Percentiles rank a stretch among this genome's conserved stretches.
phyloP scores from a whole-genome alignment of 2,797 vertebrate species.

The Lophotriccus pileatus region DNA sequence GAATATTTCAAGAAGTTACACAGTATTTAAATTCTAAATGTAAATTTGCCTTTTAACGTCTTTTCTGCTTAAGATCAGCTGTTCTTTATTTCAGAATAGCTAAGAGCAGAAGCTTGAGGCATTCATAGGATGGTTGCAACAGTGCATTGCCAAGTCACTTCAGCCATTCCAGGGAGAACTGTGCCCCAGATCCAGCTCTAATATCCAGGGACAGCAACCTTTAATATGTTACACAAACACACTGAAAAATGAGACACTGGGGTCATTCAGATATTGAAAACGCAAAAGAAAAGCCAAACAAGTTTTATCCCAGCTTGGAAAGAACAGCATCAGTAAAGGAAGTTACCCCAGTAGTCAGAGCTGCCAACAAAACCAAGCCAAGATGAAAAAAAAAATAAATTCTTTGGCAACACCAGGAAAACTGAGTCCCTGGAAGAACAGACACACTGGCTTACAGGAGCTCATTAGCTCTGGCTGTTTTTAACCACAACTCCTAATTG shows the following conservation, averaged over 20 bases:
- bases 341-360: conserved; percentile 67
- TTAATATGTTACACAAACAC: neutral
- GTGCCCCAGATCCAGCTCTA: neutral
- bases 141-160: neutral
- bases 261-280: neutral
- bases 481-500: neutral
- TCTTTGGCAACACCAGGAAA: neutral
- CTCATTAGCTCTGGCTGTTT: neutral
- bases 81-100: neutral
- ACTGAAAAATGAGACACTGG: neutral
- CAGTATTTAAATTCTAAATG: neutral
- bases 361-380: conserved; percentile 22
- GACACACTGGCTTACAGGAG: neutral
- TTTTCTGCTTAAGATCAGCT: neutral
- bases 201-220: neutral
- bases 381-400: neutral
- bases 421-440: neutral
- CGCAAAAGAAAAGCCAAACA: conserved; percentile 5
- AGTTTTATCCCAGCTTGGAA: conserved; percentile 32
- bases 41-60: neutral
- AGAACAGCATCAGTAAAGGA: conserved; percentile 62
- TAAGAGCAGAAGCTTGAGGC: neutral
- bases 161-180: neutral
- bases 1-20: neutral
- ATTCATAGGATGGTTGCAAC: neutral